Percentiles rank a stretch among this genome's conserved stretches.
These are phyloP conservation scores for Pantelozetes paolii DNA, from an alignment of 2,888 invertebrate species.

Conservation along the genomic window DNA sequence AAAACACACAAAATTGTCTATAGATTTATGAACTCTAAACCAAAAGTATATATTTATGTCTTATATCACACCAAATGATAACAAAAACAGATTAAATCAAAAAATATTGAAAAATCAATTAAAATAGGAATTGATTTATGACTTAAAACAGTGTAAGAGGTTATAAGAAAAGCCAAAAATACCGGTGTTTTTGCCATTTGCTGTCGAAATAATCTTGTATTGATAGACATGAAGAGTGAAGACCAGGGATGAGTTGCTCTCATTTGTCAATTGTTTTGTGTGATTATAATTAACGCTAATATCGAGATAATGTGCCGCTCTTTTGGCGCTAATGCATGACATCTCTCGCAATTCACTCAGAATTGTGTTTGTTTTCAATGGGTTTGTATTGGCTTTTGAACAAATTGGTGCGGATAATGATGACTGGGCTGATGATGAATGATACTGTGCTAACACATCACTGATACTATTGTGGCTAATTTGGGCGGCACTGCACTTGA, in stretches of 20 bases:
- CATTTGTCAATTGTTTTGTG: neutral
- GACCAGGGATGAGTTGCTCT: neutral
- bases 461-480: conserved; percentile 28
- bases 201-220: conserved; percentile 9
- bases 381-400: conserved; percentile 10
- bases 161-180: neutral
- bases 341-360: conserved; percentile 16
- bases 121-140: neutral
- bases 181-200: conserved; percentile 21
- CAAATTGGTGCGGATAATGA: conserved; percentile 31
- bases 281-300: conserved; percentile 29
- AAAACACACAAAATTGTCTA: neutral
- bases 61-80: neutral
- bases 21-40: conserved; percentile 18
- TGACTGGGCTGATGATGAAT: conserved; percentile 24
- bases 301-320: conserved; percentile 27
- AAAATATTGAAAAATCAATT: neutral
- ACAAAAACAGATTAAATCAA: neutral
- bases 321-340: conserved; percentile 32
- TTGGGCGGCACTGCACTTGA: conserved; percentile 35
- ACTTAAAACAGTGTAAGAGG: neutral
- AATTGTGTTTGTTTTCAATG: conserved; percentile 28
- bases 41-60: neutral
- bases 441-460: conserved; percentile 19
- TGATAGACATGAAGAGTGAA: conserved; percentile 31